phyloP scores from a whole-genome alignment of 2,113 vertebrate genomes.

The Condylura cristata region DNA sequence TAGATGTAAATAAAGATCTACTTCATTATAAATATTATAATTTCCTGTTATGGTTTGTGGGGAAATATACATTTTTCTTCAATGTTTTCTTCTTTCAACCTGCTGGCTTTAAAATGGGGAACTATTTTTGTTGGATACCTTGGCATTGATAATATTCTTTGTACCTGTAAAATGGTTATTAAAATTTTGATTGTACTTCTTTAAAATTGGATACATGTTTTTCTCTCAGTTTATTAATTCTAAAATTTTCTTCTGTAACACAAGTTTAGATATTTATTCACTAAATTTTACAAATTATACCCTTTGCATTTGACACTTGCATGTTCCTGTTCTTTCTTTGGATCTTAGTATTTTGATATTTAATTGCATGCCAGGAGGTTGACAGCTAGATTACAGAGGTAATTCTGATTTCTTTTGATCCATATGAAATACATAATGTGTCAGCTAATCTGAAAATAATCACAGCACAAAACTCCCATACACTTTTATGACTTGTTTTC shows the following conservation, averaged over 20 bases:
- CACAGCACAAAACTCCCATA: background rate
- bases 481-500: background rate
- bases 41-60: background rate
- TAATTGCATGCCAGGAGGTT: background rate
- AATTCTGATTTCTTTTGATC: background rate
- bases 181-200: background rate
- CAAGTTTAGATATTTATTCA: background rate
- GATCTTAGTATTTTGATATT: constrained; percentile 29
- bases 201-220: constrained; percentile 8
- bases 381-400: background rate
- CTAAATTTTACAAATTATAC: background rate
- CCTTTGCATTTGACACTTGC: background rate
- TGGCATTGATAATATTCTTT: background rate
- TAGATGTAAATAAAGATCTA: background rate
- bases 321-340: constrained; percentile 1
- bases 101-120: constrained; percentile 25
- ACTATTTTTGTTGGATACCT: background rate
- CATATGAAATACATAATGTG: background rate
- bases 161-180: background rate
- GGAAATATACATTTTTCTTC: background rate
- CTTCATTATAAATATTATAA: background rate
- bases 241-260: background rate
- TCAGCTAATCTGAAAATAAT: background rate
- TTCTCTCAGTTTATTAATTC: background rate
- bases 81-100: background rate